Evolutionary conservation across 2,113 vertebrate genomes (phyloP).

Genomic region (Chauna torquata): DNA sequence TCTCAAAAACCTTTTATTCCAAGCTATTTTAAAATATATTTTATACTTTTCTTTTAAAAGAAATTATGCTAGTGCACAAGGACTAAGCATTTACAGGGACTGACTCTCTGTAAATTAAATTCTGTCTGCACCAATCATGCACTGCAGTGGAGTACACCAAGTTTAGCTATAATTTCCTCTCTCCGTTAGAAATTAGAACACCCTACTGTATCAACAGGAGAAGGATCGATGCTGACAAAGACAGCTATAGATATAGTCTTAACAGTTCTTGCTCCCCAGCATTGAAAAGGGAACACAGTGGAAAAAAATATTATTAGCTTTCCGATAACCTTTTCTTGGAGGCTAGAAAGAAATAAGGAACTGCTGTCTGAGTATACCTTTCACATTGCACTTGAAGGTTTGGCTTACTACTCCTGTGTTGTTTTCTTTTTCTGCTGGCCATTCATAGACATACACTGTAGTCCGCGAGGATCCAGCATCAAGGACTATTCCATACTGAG

Average conservation of each 20-base stretch:
- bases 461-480: constrained; percentile 95
- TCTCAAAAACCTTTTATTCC: not conserved
- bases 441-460: constrained; percentile 91
- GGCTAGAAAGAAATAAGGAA: not conserved
- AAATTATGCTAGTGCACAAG: not conserved
- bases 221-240: not conserved
- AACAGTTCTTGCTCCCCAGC: not conserved
- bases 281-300: not conserved
- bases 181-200: not conserved
- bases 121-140: not conserved
- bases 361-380: constrained; percentile 74
- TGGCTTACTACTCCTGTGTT: constrained; percentile 91
- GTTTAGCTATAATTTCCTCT: not conserved
- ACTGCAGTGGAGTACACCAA: not conserved
- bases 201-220: not conserved
- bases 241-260: not conserved
- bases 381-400: constrained; percentile 80
- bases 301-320: not conserved
- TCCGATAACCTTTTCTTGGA: not conserved
- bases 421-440: constrained; percentile 94
- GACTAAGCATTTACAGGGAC: not conserved
- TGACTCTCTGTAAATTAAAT: not conserved
- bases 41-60: not conserved
- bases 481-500: constrained; percentile 92
- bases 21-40: not conserved